Base-by-base conservation (phyloP, 2,888 invertebrate genomes). In the Kuschelorhynchus macadamiae region DNA sequence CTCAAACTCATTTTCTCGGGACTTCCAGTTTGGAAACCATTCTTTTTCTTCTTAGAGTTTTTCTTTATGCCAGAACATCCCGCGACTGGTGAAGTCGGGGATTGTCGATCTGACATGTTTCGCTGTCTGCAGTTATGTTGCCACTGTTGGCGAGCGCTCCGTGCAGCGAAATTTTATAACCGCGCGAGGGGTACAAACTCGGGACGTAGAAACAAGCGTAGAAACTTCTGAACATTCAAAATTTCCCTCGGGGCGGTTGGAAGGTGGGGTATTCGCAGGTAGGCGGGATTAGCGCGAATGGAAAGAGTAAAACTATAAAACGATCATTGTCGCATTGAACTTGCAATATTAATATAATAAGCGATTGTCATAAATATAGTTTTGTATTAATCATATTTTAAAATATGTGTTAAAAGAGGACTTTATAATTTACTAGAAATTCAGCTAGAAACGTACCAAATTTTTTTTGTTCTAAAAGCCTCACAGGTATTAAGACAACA, bases 1-100 rank as follows among this genome's bases (percentile, higher is more conserved):
- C 88, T 85, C 75, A 89, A 81, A 32, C 88, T 88, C 88, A 88
- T 88, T 17, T 46, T 49, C 17, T 65, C 50, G n/a, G 46, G 44
- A n/a, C 18, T 65, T 44, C 33, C 41, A n/a, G 32, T 49, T 18
- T 18, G 25, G 32, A 12, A 18, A 49, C n/a, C 39, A 44, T 33
- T 21, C 9, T 25, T 33, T 20, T 33, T 32, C 12, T 36, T 20
- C 17, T 50, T 41, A 18, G 33, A 56, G 49, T 49, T 30, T 30
- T 49, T 44, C 14, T 32, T 8, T n/a, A 5, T 47, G 41, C 60
- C 59, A 60, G 66, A 52, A 46, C 21, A 36, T 39, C 53, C 60
- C 47, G 52, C 60, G 66, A 57, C 65, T 57, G 57, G 57, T 49
- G 32, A 18, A 20, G 57, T 57, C 57, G 50, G 33, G 57, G 50